Evolutionary conservation across 1,140 invertebrate genomes (phyloP).

Genomic region (Lineus longissimus): DNA sequence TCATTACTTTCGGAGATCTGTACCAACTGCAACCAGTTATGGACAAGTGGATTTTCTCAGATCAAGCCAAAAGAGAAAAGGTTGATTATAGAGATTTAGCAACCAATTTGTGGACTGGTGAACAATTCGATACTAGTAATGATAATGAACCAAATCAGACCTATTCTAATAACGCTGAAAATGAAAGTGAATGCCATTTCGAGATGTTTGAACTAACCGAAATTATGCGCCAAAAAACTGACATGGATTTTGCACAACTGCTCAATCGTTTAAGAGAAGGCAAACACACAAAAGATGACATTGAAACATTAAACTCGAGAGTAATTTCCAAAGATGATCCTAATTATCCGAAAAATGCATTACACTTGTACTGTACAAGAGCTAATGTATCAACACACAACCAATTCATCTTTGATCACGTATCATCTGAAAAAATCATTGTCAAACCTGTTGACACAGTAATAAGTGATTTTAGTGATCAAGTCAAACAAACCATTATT

Average conservation of each 20-base stretch:
- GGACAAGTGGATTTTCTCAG: background rate
- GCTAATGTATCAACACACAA: slow-evolving; percentile 14
- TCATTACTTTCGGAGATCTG: slow-evolving; percentile 4
- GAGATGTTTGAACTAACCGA: slow-evolving; percentile 10
- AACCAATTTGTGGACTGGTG: slow-evolving; percentile 9
- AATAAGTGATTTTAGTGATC: background rate
- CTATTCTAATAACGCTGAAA: too few species aligned
- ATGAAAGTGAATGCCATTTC: background rate
- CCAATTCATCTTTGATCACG: background rate
- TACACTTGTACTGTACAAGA: slow-evolving; percentile 14
- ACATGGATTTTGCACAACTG: slow-evolving; percentile 13
- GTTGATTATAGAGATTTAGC: background rate
- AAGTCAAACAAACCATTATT: background rate
- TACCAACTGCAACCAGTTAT: slow-evolving; percentile 8
- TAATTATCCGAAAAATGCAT: background rate
- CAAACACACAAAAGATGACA: background rate
- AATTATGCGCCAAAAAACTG: slow-evolving; percentile 19
- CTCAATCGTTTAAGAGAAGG: slow-evolving; percentile 14
- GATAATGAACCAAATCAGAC: too few species aligned
- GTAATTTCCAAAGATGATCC: background rate
- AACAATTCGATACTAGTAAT: too few species aligned
- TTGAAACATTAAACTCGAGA: slow-evolving; percentile 1
- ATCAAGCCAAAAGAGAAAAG: background rate
- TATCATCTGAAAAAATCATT: background rate
- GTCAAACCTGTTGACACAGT: background rate